Evolutionary conservation across 1,140 invertebrate species (phyloP), one percentile per base, ranked within the genome.

Genomic region (Zaprionus capensis): DNA sequence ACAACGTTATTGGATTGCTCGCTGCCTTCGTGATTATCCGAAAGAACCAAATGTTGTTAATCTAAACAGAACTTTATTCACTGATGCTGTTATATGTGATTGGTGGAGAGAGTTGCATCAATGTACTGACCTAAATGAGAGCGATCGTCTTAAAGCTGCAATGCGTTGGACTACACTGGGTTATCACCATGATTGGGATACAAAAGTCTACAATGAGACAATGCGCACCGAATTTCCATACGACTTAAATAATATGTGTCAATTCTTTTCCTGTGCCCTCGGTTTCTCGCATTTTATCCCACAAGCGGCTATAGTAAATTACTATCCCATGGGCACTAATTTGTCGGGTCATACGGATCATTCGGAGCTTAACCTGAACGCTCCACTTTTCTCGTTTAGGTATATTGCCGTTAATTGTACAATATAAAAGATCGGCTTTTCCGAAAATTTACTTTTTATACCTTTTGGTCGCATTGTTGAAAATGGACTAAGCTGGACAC

Each of bases 111-210:
- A 94, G 70, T 93, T 94, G 82, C 93, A 93, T 92, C 80, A 93
- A 63, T 86, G 85, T 57, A 76, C 77, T 49, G 81, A 93, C 68
- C 59, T 82, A 57, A 91, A 91, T 75, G 71, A 81, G 34, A 85
- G 93, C 59, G 83, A 87, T 15, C 80, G 92, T 38, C 71, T 95
- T 20, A 87, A 94, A 62, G 94, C 94, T 64, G 97, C 97, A 91
- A 93, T 99, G 65, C 93, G 98, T 84, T 99, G 98, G 98, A 95
- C 96, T 15, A 99, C 98, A 2, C 92, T 99, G 38, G 98, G 98
- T 20, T 99, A 98, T 92, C 98, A 99, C 93, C 98, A 99, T 92
- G 95, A 99, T 93, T 99, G 98, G 98, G 96, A 98, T 85, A 97
- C 97, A 53, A 99, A 99, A 94, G 94, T 95, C 24, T 97, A 98